Evolutionary conservation across 2,113 vertebrate species (phyloP).

Genomic region (Bostrychus sinensis): DNA sequence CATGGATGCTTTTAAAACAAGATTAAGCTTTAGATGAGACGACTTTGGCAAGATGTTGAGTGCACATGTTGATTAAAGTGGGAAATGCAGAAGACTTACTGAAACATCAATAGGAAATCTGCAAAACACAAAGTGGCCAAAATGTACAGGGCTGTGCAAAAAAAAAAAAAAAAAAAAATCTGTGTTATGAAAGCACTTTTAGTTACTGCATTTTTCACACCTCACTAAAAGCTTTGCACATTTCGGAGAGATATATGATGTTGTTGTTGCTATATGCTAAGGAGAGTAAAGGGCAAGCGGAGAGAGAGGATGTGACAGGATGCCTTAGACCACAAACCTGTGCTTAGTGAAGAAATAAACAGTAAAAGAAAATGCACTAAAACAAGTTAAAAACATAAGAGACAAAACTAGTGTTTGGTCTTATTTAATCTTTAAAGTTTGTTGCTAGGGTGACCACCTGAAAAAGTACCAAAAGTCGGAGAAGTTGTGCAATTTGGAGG

Average conservation of each 20-base stretch:
- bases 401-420: not conserved
- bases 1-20: constrained; percentile 30
- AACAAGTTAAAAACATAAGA: too few species aligned
- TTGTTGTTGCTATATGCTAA: too few species aligned
- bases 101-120: too few species aligned
- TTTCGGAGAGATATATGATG: too few species aligned
- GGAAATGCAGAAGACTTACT: not conserved
- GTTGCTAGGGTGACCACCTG: not conserved
- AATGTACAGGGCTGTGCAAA: too few species aligned
- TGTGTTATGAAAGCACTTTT: too few species aligned
- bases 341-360: not conserved
- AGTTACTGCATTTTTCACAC: too few species aligned
- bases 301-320: constrained; percentile 31
- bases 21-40: constrained; percentile 15
- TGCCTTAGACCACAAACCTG: constrained; percentile 35
- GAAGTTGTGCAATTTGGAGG: too few species aligned
- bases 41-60: not conserved
- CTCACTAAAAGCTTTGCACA: not conserved
- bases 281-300: too few species aligned
- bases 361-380: not conserved
- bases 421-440: not conserved
- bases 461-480: too few species aligned
- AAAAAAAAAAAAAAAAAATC: too few species aligned
- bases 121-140: too few species aligned
- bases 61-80: not conserved